These are phyloP conservation scores for Drosophila gunungcola DNA, from an alignment of 1,140 invertebrate species.

Conservation along the genomic window DNA sequence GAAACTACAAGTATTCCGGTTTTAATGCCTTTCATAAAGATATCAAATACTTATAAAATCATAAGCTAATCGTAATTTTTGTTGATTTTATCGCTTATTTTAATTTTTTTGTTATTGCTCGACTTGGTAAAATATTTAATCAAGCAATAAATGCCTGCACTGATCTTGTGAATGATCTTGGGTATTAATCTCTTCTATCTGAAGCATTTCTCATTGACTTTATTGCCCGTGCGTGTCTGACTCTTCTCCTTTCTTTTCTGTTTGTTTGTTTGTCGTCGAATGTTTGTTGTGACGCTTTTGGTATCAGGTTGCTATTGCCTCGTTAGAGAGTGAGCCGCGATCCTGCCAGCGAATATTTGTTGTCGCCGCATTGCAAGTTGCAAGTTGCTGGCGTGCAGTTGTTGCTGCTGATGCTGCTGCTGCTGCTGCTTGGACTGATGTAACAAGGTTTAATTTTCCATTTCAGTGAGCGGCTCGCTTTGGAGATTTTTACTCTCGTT, in stretches of 20 bases:
- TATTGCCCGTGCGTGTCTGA: constrained; percentile 35
- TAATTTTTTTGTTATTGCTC: not conserved
- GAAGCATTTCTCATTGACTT: constrained; percentile 25
- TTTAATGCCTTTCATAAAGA: not conserved
- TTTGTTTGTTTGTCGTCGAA: constrained; percentile 39
- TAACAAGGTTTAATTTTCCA: constrained; percentile 84
- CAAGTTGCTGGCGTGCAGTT: constrained; percentile 22
- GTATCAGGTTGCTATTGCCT: constrained; percentile 72
- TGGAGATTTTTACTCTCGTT: constrained; percentile 82
- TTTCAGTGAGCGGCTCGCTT: constrained; percentile 80
- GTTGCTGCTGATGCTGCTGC: constrained; percentile 45
- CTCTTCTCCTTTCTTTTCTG: constrained; percentile 35
- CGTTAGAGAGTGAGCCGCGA: constrained; percentile 59
- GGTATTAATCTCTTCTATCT: constrained; percentile 27
- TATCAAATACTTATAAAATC: not conserved
- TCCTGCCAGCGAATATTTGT: constrained; percentile 61
- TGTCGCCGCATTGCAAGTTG: constrained; percentile 54
- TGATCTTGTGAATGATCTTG: constrained; percentile 27
- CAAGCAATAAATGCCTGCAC: not conserved
- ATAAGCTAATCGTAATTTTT: constrained; percentile 1
- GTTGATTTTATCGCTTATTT: not conserved
- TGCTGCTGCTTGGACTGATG: constrained; percentile 74
- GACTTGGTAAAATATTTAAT: constrained; percentile 4
- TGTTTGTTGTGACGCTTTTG: constrained; percentile 76
- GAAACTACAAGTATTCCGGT: not conserved